Percentiles rank a stretch among this genome's conserved stretches.
Evolutionary conservation across 2,113 vertebrate genomes (phyloP).

Genomic region (Bagarius yarrelli): DNA sequence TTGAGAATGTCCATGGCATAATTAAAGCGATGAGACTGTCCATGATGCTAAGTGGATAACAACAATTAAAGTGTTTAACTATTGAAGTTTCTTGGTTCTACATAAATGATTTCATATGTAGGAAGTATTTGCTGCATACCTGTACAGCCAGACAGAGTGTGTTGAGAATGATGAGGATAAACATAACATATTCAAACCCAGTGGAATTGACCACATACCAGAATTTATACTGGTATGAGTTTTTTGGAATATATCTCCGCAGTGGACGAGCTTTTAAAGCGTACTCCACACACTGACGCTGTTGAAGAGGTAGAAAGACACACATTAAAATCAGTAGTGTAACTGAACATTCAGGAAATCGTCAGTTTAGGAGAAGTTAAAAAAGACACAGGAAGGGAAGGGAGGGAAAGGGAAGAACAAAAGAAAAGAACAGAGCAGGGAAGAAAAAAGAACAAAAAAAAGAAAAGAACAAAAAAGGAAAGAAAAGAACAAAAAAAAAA

Average conservation of each 20-base stretch:
- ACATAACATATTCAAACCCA: slow-evolving; percentile 98
- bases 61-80: background rate
- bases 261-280: slow-evolving; percentile 94
- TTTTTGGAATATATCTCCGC: slow-evolving; percentile 96
- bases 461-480: background rate
- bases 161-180: slow-evolving; percentile 98
- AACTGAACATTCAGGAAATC: background rate
- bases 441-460: background rate
- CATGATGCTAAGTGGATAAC: slow-evolving; percentile 81
- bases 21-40: slow-evolving; percentile 91
- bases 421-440: too few species aligned
- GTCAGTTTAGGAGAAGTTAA: background rate
- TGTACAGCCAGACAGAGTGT: slow-evolving; percentile 97
- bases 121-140: slow-evolving; percentile 69
- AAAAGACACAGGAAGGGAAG: background rate
- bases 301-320: slow-evolving; percentile 15
- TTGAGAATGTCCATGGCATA: slow-evolving; percentile 97
- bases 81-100: background rate
- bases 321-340: background rate
- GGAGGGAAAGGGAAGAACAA: too few species aligned
- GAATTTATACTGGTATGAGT: slow-evolving; percentile 98
- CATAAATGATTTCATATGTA: background rate
- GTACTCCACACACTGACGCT: slow-evolving; percentile 98
- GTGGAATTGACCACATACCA: slow-evolving; percentile 99
- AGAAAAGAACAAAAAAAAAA: background rate